Evolutionary conservation across 2,797 vertebrate genomes (phyloP).

Genomic region (Cuculus canorus): DNA sequence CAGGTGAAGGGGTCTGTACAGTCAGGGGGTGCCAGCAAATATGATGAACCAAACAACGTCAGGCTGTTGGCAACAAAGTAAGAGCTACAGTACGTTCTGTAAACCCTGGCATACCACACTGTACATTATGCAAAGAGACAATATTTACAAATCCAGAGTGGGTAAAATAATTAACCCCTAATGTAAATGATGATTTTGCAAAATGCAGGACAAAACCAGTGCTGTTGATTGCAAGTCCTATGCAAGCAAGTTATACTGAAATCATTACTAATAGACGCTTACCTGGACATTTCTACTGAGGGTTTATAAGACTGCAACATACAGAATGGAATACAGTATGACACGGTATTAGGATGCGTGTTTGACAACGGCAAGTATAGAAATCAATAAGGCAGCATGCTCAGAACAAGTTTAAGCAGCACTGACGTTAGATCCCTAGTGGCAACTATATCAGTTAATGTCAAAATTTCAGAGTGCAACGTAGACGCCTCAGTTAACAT

Average conservation of each 20-base stretch:
- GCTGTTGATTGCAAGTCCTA: conserved; percentile 73
- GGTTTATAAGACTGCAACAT: conserved; percentile 49
- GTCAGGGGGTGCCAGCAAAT: conserved; percentile 82
- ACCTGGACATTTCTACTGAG: conserved; percentile 69
- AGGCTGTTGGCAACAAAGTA: conserved; percentile 87
- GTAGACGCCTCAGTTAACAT: conserved; percentile 83
- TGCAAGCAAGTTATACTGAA: conserved; percentile 72
- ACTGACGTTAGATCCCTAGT: conserved; percentile 74
- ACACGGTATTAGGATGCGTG: conserved; percentile 54
- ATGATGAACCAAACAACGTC: conserved; percentile 80
- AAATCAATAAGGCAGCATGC: conserved; percentile 85
- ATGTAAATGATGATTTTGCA: conserved; percentile 75
- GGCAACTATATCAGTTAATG: conserved; percentile 70
- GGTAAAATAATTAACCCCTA: conserved; percentile 70
- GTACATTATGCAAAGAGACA: conserved; percentile 87
- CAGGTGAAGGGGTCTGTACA: conserved; percentile 85
- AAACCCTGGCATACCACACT: conserved; percentile 94
- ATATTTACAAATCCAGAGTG: conserved; percentile 87
- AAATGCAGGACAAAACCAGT: conserved; percentile 82
- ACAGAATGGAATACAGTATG: conserved; percentile 40
- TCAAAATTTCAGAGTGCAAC: conserved; percentile 86
- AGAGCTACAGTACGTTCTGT: conserved; percentile 91
- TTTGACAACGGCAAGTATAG: conserved; percentile 66
- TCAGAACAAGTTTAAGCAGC: conserved; percentile 84
- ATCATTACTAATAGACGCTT: conserved; percentile 67